phyloP scores from a whole-genome alignment of 2,113 vertebrate species.

The Condylura cristata region DNA sequence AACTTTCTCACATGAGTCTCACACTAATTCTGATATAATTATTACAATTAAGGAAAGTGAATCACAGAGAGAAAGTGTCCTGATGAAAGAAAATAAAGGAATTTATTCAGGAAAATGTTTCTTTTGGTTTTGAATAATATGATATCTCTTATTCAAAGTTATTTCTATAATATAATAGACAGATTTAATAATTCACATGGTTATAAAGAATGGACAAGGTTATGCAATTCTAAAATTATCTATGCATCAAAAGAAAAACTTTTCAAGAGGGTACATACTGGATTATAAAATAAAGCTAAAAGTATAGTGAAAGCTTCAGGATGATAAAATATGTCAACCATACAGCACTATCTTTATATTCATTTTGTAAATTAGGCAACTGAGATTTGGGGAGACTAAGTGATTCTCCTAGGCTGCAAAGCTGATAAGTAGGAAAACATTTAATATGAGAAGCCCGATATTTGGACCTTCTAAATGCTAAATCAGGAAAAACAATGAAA shows the following conservation, averaged over 20 bases:
- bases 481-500: neutral
- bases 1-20: neutral
- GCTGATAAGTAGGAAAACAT: neutral
- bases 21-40: neutral
- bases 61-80: neutral
- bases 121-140: neutral
- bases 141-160: neutral
- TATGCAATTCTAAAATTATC: neutral
- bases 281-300: neutral
- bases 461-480: neutral
- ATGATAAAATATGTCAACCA: neutral
- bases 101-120: neutral
- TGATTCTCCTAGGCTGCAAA: neutral
- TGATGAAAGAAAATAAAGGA: neutral
- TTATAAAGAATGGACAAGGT: neutral
- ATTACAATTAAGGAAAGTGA: neutral
- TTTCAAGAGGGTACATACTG: neutral
- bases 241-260: neutral
- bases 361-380: slow-evolving; percentile 9
- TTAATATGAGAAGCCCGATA: neutral
- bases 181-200: neutral
- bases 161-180: neutral
- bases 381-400: neutral
- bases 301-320: neutral
- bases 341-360: neutral